These are phyloP conservation scores for Amblyopsis rosae DNA, from an alignment of 2,113 vertebrate genomes.

Conservation along the genomic window DNA sequence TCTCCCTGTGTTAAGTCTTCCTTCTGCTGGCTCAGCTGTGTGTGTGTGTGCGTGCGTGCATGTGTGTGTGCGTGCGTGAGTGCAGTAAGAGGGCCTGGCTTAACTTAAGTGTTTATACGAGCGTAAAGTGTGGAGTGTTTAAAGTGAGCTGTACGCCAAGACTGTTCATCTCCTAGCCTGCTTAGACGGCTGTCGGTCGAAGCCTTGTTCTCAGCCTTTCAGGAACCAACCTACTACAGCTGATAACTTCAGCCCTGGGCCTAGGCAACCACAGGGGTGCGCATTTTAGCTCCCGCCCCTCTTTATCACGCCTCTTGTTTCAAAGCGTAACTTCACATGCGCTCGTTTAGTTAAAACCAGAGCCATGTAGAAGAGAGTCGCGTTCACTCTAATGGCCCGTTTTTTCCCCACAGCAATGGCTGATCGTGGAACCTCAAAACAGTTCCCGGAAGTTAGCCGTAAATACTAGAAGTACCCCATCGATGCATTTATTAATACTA, in stretches of 20 bases:
- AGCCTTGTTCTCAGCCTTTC: background rate
- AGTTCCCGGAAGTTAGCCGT: too few relatives aligned
- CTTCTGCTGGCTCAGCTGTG: constrained; percentile 5
- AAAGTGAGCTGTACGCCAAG: constrained; percentile 38
- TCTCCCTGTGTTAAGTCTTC: constrained; percentile 60
- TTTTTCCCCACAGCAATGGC: too few relatives aligned
- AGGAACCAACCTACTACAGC: background rate
- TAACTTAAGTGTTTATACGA: constrained; percentile 39
- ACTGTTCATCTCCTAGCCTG: constrained; percentile 32
- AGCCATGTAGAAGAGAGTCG: too few relatives aligned
- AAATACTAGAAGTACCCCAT: too few relatives aligned
- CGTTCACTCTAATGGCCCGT: too few relatives aligned
- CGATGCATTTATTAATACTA: too few relatives aligned
- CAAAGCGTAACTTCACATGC: too few relatives aligned
- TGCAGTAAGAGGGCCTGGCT: constrained; percentile 33
- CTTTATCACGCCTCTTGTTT: constrained; percentile 18
- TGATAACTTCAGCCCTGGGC: constrained; percentile 41
- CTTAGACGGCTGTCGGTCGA: constrained; percentile 25
- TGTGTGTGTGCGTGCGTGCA: constrained; percentile 18
- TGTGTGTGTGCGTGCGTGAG: constrained; percentile 3
- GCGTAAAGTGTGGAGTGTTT: constrained; percentile 41
- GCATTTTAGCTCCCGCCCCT: constrained; percentile 43
- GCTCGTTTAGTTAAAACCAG: too few relatives aligned
- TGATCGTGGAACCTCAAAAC: too few relatives aligned
- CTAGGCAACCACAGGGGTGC: constrained; percentile 61